A percentile compares a stretch with the other conserved stretches of the same genome.
phyloP scores from a whole-genome alignment of 92 coral and sea anemone species.

The Zoanthus sociatus region DNA sequence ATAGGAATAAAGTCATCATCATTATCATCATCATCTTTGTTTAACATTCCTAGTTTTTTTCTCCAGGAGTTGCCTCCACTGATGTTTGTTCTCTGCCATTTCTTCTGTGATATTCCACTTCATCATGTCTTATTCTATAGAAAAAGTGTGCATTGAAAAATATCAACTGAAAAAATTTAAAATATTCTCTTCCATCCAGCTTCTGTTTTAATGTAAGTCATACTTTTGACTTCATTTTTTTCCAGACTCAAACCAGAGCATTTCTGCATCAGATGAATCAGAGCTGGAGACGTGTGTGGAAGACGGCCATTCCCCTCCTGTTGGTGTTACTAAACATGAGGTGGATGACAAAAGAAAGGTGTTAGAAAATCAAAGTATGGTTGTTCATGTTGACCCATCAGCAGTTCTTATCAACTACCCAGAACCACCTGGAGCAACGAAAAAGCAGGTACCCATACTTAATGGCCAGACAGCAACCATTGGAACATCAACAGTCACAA shows the following conservation, averaged over 20 bases:
- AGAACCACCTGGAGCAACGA: neutral
- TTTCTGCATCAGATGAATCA: constrained; percentile 35
- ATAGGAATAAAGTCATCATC: too few relatives aligned
- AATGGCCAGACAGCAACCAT: constrained; percentile 2
- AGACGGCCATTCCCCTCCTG: neutral
- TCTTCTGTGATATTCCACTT: too few relatives aligned
- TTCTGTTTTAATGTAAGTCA: neutral
- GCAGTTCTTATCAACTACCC: constrained; percentile 37
- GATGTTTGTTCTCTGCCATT: too few relatives aligned
- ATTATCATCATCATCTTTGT: too few relatives aligned
- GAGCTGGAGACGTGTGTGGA: constrained; percentile 2
- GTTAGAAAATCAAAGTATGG: constrained; percentile 15
- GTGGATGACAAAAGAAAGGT: neutral
- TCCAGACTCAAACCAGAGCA: constrained; percentile 24
- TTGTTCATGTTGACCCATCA: constrained; percentile 39
- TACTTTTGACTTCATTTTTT: neutral
- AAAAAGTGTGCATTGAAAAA: neutral
- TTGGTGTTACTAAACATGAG: neutral
- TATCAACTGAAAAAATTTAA: neutral
- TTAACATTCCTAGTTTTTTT: too few relatives aligned
- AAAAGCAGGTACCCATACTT: neutral
- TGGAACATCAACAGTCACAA: constrained; percentile 3
- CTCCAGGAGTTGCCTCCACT: too few relatives aligned
- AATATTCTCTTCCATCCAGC: neutral
- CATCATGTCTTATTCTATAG: too few relatives aligned